phyloP scores from a whole-genome alignment of 2,888 invertebrate species.

The Sarcophaga caerulescens region DNA sequence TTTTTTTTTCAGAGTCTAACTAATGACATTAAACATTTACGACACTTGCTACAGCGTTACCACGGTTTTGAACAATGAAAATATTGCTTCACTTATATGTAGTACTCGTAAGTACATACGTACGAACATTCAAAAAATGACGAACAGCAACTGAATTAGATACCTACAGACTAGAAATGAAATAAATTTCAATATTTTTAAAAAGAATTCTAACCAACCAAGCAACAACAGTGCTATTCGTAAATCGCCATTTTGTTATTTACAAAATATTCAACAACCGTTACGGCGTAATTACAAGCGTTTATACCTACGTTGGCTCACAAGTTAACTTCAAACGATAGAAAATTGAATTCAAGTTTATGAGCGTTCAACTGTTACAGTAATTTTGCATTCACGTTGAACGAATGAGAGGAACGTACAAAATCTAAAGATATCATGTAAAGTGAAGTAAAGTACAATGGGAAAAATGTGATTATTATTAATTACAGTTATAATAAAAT shows the following conservation, averaged over 20 bases:
- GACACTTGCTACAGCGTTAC: conserved; percentile 62
- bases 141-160: conserved; percentile 77
- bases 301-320: not conserved
- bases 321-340: conserved; percentile 38
- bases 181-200: conserved; percentile 15
- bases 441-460: conserved; percentile 5
- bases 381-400: conserved; percentile 32
- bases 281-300: conserved; percentile 17
- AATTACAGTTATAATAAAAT: conserved; percentile 12
- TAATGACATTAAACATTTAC: conserved; percentile 72
- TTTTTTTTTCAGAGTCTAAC: conserved; percentile 48
- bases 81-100: conserved; percentile 1
- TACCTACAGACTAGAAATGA: not conserved
- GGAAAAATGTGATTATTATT: not conserved
- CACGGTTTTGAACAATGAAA: conserved; percentile 8
- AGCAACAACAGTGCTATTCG: not conserved
- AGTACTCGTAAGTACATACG: too few species aligned
- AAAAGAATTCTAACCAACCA: not conserved
- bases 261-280: conserved; percentile 13
- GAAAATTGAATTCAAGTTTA: conserved; percentile 67
- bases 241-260: conserved; percentile 13
- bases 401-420: not conserved
- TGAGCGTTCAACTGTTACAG: conserved; percentile 63
- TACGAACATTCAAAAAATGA: conserved; percentile 14
- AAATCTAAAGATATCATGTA: not conserved